Evolutionary conservation across 2,113 vertebrate genomes (phyloP).

Genomic region (Bujurquina vittata): DNA sequence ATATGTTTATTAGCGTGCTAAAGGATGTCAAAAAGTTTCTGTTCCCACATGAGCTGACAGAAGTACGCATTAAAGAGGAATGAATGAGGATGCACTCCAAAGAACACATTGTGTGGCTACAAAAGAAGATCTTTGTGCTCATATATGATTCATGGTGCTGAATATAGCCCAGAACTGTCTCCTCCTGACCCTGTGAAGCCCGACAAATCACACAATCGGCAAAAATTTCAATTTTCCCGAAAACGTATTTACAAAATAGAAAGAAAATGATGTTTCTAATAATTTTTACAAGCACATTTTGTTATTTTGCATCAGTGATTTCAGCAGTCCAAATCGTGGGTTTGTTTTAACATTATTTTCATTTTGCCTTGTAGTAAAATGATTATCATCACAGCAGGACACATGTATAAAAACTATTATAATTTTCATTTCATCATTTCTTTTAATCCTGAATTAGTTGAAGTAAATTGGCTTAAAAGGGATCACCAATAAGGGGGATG

Average conservation of each 20-base stretch:
- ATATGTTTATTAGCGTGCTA: neutral
- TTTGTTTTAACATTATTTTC: neutral
- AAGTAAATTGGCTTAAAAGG: too few relatives aligned
- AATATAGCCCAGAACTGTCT: neutral
- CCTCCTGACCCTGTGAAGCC: neutral
- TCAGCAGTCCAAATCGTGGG: too few relatives aligned
- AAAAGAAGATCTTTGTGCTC: neutral
- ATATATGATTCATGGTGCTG: slow-evolving; percentile 1
- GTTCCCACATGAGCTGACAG: neutral
- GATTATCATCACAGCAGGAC: neutral
- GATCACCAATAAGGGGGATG: too few relatives aligned
- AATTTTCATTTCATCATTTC: neutral
- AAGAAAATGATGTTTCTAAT: neutral
- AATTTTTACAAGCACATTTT: neutral
- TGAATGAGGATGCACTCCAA: neutral
- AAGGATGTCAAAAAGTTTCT: neutral
- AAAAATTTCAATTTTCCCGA: neutral
- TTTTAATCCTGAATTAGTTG: too few relatives aligned
- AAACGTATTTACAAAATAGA: neutral
- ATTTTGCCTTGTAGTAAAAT: neutral
- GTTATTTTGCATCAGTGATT: too few relatives aligned
- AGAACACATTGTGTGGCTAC: neutral
- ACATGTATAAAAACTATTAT: neutral
- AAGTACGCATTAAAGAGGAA: neutral
- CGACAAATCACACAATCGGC: neutral